Base-by-base conservation (phyloP, 2,113 vertebrate species). In the Psilopsiagon aymara region DNA sequence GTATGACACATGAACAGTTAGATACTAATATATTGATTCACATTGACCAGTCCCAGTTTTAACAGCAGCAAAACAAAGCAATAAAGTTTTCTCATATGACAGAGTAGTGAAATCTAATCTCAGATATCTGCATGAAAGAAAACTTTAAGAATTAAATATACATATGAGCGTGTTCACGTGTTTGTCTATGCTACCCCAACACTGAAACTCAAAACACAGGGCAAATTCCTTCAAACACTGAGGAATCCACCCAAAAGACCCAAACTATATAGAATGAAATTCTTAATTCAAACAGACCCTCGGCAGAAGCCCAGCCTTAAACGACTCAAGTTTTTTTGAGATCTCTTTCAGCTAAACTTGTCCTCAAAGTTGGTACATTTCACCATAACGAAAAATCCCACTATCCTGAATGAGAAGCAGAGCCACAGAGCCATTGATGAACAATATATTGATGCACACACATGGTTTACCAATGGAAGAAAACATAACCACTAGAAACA, bases 111-210 rank as follows among this genome's bases (percentile, higher is more conserved):
- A 71, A 88, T 60, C 18, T 92, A 21, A 57, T 44, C 53, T 75
- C 31, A 39, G 29, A 11, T 41, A 84, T 23, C 35, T 79, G 33
- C 29, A 77, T 4, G 13, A 49, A 86, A 74, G 21, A 67, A 16
- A 7, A 83, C 41, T 52, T 80, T 25, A 17, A 84, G 29, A 68
- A 64, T 33, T 57, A 53, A n/a, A 78, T 11, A 69, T 9, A 6
- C 2, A 1, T 9, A 2, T 11, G 6, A 24, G 3, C 33, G 1
- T 25, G 9, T 59, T 59, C 33, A 59, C 20, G 5, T 39, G 33
- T 31, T 7, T 33, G 9, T 74, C 44, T 55, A 64, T 29, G 35
- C 39, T 39, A 62, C 18, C 16, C 53, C 62, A 86, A 77, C 13
- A 8, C 33, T 77, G 53, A 88, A 76, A 86, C 5, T 3, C 35